A percentile compares a stretch with the other conserved stretches of the same genome.
These are phyloP conservation scores for Magallana angulata DNA, from an alignment of 1,140 invertebrate genomes.

Conservation along the genomic window DNA sequence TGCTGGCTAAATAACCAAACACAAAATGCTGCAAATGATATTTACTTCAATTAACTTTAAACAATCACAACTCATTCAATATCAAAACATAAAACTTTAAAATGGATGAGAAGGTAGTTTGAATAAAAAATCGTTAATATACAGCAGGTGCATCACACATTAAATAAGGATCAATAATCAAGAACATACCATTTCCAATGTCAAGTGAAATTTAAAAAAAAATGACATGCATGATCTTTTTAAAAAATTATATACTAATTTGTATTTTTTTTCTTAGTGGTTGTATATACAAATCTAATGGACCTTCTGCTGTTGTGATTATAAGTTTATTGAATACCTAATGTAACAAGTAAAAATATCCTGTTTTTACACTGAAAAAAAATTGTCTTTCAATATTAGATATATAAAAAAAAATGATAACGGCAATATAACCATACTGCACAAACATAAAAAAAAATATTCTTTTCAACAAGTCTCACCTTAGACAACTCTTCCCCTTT, in stretches of 20 bases:
- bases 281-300: background rate
- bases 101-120: background rate
- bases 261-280: background rate
- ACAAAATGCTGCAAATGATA: constrained; percentile 2
- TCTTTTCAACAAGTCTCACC: no score
- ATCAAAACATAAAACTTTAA: constrained; percentile 1
- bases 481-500: no score
- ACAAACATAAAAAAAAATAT: no score
- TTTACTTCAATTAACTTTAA: background rate
- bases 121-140: background rate
- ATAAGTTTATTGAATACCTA: no score
- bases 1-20: background rate
- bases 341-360: no score
- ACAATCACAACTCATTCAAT: background rate
- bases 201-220: background rate
- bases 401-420: background rate
- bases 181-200: background rate
- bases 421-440: background rate
- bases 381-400: background rate
- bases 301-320: no score
- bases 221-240: background rate
- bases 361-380: no score
- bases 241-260: background rate
- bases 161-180: background rate
- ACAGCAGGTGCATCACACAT: background rate